These are phyloP conservation scores for Oligia fasciuncula DNA, from an alignment of 2,888 invertebrate species.

Conservation along the genomic window DNA sequence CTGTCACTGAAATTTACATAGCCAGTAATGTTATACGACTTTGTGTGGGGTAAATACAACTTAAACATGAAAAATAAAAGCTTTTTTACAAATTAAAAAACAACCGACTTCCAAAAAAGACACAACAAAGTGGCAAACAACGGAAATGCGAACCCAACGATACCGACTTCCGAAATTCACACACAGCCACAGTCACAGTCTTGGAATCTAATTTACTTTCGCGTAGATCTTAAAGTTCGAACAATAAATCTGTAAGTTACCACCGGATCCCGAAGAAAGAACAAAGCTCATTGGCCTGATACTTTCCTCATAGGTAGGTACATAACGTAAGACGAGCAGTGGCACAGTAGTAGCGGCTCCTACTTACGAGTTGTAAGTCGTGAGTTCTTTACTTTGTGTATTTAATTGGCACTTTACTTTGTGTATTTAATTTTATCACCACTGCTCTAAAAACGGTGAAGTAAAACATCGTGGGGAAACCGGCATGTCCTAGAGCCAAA, in stretches of 20 bases:
- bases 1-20: no score
- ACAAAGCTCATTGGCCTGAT: background rate
- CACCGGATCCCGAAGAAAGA: background rate
- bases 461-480: background rate
- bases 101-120: no score
- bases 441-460: no score
- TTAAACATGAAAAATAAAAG: no score
- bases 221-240: background rate
- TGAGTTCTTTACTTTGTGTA: background rate
- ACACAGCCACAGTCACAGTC: background rate
- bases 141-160: no score
- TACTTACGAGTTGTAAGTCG: background rate
- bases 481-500: background rate
- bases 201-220: constrained; percentile 1
- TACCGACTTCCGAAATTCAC: no score
- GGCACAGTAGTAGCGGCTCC: background rate
- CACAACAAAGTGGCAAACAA: no score
- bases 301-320: background rate
- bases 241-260: constrained; percentile 1
- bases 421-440: background rate
- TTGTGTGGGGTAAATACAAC: no score
- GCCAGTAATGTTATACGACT: no score
- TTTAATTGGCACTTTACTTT: background rate
- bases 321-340: background rate
- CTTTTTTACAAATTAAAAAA: no score